Conservation (phyloP, 2,113 vertebrate species). For the Bubo bubo region DNA sequence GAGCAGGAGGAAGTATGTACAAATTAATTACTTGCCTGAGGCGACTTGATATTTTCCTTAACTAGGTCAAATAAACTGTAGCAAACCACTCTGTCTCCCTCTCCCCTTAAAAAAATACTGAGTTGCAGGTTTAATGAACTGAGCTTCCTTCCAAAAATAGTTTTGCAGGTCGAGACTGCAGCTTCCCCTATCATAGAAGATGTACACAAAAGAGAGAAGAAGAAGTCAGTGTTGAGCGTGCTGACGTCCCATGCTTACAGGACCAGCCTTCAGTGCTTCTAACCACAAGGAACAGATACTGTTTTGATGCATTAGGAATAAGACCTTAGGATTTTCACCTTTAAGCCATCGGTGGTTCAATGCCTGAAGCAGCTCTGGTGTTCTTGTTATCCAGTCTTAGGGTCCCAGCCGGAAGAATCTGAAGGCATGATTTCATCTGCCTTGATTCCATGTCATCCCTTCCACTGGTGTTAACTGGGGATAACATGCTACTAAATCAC, state of each 20-base stretch:
- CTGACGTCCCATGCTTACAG: fast-evolving
- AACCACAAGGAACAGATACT: background rate
- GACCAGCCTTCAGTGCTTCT: background rate
- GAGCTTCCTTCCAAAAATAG: background rate
- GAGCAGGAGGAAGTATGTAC: background rate
- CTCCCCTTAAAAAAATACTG: background rate
- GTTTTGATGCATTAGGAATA: background rate
- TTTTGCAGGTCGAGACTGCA: background rate
- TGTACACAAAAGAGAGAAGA: background rate
- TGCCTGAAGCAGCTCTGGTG: background rate
- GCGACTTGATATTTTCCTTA: constrained; percentile 43
- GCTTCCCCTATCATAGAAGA: background rate
- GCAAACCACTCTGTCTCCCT: background rate
- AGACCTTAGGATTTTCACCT: background rate
- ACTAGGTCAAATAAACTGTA: constrained; percentile 64
- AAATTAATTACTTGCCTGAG: constrained; percentile 62
- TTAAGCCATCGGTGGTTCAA: background rate
- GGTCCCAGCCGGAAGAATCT: background rate
- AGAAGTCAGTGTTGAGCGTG: background rate
- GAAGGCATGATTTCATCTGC: background rate
- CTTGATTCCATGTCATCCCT: background rate
- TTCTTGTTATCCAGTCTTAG: background rate
- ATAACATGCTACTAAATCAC: background rate
- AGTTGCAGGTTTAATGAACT: background rate
- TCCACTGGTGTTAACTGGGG: background rate